Conservation (phyloP, 2,113 vertebrate species). For the Cyanocitta stelleri region DNA sequence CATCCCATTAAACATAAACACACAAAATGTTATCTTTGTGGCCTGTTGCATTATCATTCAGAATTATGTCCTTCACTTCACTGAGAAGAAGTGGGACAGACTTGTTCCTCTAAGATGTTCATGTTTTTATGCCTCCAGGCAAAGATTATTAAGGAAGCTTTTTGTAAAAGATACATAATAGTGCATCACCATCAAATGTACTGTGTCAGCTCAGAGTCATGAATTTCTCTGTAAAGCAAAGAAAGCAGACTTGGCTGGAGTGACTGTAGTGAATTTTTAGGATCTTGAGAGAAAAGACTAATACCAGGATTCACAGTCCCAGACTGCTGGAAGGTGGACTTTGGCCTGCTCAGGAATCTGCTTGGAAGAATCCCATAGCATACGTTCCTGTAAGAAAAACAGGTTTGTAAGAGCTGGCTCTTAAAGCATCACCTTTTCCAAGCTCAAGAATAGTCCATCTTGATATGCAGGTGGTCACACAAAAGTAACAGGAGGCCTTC, state of each 20-base stretch:
- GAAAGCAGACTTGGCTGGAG: not conserved
- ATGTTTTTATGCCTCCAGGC: not conserved
- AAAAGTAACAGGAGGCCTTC: not conserved
- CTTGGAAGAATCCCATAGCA: not conserved
- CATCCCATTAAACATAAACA: not conserved
- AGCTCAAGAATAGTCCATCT: not conserved
- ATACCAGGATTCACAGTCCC: not conserved
- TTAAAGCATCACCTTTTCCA: not conserved
- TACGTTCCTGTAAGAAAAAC: not conserved
- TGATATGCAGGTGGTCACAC: not conserved
- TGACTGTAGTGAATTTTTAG: not conserved
- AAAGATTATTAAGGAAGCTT: not conserved
- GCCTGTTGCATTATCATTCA: not conserved
- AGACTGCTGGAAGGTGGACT: not conserved
- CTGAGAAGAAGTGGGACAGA: not conserved
- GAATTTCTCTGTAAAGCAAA: not conserved
- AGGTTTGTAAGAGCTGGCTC: not conserved
- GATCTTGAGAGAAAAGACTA: not conserved
- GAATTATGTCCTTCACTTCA: not conserved
- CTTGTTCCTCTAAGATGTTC: not conserved
- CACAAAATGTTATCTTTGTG: not conserved
- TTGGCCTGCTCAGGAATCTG: not conserved
- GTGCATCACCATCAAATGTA: not conserved
- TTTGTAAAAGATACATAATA: not conserved
- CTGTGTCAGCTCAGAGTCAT: not conserved